These are phyloP conservation scores for Thrips palmi DNA, from an alignment of 1,140 invertebrate species.

Conservation along the genomic window DNA sequence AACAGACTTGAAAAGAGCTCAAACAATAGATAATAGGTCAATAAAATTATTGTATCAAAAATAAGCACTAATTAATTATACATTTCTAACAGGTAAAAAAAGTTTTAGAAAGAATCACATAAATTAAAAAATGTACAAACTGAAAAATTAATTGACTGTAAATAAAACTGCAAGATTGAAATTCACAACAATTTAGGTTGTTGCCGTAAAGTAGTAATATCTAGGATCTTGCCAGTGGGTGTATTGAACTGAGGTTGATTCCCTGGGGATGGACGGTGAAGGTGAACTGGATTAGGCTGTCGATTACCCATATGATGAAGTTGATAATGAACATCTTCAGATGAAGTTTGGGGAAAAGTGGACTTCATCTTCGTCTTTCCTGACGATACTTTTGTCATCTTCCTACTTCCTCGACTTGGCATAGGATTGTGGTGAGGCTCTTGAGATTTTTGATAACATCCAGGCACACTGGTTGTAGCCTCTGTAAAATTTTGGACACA, in stretches of 20 bases:
- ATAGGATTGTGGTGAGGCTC: neutral
- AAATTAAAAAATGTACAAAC: no score
- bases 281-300: neutral
- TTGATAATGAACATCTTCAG: neutral
- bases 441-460: no score
- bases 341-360: neutral
- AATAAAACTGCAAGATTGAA: neutral
- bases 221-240: neutral
- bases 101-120: no score
- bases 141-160: conserved; percentile 5
- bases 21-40: no score
- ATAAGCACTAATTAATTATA: no score
- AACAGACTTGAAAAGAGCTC: no score
- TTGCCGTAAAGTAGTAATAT: conserved; percentile 9
- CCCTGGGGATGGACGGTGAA: neutral
- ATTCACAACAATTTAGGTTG: conserved; percentile 12
- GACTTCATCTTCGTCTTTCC: neutral
- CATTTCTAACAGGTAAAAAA: no score
- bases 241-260: neutral
- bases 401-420: neutral
- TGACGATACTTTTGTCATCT: neutral
- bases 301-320: neutral
- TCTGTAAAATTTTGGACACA: conserved; percentile 3
- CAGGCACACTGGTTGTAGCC: no score
- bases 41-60: no score